These are phyloP conservation scores for Globia sparganii DNA, from an alignment of 2,888 invertebrate genomes.

Conservation along the genomic window DNA sequence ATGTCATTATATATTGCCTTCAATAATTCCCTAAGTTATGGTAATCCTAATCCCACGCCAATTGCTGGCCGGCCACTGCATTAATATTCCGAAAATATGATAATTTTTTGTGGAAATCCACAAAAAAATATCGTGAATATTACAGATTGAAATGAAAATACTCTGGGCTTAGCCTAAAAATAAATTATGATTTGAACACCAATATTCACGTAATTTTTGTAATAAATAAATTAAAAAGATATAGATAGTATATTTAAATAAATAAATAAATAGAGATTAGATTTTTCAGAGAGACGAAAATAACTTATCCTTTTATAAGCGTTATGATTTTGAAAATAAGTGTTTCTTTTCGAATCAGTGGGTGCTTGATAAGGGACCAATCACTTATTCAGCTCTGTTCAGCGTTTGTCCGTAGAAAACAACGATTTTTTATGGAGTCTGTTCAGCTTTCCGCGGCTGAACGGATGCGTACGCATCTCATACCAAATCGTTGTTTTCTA, in stretches of 20 bases:
- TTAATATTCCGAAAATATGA: constrained; percentile 56
- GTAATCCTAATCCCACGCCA: constrained; percentile 56
- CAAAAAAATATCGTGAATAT: constrained; percentile 3
- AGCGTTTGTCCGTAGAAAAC: too few species aligned
- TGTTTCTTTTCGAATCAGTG: neutral
- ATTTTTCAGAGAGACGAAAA: neutral
- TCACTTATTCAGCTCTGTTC: too few species aligned
- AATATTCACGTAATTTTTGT: neutral
- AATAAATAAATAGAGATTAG: too few species aligned
- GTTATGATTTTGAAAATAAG: neutral
- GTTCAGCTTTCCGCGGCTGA: too few species aligned
- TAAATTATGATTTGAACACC: neutral
- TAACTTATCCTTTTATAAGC: neutral
- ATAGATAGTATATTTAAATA: too few species aligned
- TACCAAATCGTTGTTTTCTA: too few species aligned
- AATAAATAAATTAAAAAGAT: neutral
- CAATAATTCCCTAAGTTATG: constrained; percentile 61
- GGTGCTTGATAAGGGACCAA: neutral
- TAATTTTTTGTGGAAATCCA: constrained; percentile 50
- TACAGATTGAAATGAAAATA: constrained; percentile 41
- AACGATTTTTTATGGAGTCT: too few species aligned
- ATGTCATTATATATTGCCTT: constrained; percentile 52
- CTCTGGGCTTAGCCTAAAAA: neutral
- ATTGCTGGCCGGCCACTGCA: constrained; percentile 48
- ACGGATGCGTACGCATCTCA: too few species aligned